Conservation (phyloP, 2,888 invertebrate species). For the Melanostoma scalare region DNA sequence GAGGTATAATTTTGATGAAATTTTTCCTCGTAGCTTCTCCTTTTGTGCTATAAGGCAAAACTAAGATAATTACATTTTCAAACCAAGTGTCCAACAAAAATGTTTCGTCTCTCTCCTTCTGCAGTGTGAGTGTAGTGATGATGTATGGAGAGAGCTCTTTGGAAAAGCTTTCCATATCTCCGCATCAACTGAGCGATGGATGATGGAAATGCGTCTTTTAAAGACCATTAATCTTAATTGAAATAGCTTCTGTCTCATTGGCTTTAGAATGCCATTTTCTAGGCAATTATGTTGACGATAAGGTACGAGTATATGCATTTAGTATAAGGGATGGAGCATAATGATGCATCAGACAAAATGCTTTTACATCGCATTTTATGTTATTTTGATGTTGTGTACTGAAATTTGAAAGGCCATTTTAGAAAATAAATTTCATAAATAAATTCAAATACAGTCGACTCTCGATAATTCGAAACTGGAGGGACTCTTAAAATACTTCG, state of each 20-base stretch:
- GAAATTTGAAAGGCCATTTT: too few relatives aligned
- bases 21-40: slow-evolving; percentile 49
- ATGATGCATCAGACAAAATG: not conserved
- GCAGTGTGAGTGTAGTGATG: not conserved
- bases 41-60: slow-evolving; percentile 52
- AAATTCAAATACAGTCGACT: too few relatives aligned
- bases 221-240: slow-evolving; percentile 75
- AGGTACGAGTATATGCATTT: slow-evolving; percentile 5
- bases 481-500: too few relatives aligned
- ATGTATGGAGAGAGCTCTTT: slow-evolving; percentile 23
- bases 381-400: too few relatives aligned
- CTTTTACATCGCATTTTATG: not conserved
- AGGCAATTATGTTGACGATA: slow-evolving; percentile 63
- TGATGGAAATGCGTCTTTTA: slow-evolving; percentile 74
- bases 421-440: too few relatives aligned
- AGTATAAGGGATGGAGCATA: not conserved
- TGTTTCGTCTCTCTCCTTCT: slow-evolving; percentile 41
- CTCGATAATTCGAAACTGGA: too few relatives aligned
- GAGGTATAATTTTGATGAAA: slow-evolving; percentile 67
- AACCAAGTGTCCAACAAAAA: slow-evolving; percentile 64
- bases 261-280: slow-evolving; percentile 55
- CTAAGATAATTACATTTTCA: slow-evolving; percentile 71
- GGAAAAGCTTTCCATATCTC: slow-evolving; percentile 24
- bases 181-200: slow-evolving; percentile 44
- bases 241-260: slow-evolving; percentile 71